phyloP scores from a whole-genome alignment of 2,113 vertebrate species.

The Ia io region DNA sequence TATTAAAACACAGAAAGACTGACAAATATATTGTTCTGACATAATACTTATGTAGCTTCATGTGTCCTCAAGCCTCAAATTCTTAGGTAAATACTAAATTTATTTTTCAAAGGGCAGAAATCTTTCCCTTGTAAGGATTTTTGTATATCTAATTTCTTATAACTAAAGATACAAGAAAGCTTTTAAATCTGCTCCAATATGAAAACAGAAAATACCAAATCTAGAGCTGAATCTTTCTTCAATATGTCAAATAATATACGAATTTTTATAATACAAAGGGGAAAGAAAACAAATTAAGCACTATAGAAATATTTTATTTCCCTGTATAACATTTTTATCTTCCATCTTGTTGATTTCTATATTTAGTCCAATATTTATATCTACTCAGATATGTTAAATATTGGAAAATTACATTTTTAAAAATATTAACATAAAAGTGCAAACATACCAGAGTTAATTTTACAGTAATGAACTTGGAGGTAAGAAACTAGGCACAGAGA shows the following conservation, averaged over 20 bases:
- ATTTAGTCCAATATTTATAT: neutral
- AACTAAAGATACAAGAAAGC: neutral
- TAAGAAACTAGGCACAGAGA: too few relatives aligned
- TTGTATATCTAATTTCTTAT: neutral
- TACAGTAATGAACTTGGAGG: neutral
- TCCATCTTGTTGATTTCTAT: neutral
- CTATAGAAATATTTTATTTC: neutral
- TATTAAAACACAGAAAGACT: neutral
- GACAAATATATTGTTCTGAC: neutral
- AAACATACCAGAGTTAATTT: neutral
- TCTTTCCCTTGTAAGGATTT: neutral
- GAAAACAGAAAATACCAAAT: slow-evolving; percentile 2
- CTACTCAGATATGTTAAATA: slow-evolving; percentile 8
- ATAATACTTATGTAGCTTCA: neutral
- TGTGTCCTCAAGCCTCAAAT: neutral
- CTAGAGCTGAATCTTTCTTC: neutral
- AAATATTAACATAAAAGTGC: slow-evolving; percentile 24
- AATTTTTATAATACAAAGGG: slow-evolving; percentile 17
- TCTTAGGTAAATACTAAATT: neutral
- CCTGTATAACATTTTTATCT: neutral
- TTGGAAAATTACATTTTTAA: neutral
- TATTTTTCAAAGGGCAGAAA: neutral
- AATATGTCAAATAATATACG: slow-evolving; percentile 1
- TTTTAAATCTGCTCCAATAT: neutral
- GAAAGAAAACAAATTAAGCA: neutral